A percentile compares a stretch with the other conserved stretches of the same genome.
These are phyloP conservation scores for Colostygia pectinataria DNA, from an alignment of 2,888 invertebrate genomes.

Conservation along the genomic window DNA sequence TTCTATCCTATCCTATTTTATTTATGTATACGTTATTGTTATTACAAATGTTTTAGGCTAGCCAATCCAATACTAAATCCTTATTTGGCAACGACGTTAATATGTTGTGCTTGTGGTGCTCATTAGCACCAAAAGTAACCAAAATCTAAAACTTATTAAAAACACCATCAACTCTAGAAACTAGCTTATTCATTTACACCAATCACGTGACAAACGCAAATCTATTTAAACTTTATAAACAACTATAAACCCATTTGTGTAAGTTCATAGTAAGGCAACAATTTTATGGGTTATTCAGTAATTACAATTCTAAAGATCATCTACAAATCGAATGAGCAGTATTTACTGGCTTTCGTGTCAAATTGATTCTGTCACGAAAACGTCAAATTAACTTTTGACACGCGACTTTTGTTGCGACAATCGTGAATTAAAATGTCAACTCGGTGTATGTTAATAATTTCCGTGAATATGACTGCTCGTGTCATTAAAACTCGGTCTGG, in stretches of 20 bases:
- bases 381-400: slow-evolving; percentile 39
- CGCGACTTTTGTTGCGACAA: slow-evolving; percentile 41
- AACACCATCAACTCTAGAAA: slow-evolving; percentile 1
- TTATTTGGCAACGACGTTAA: too few species aligned
- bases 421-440: slow-evolving; percentile 34
- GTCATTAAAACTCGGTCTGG: slow-evolving; percentile 14
- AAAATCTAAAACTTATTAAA: neutral
- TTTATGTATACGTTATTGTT: too few species aligned
- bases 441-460: slow-evolving; percentile 20
- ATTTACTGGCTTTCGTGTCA: slow-evolving; percentile 48
- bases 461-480: slow-evolving; percentile 18
- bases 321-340: slow-evolving; percentile 41
- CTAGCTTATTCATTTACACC: slow-evolving; percentile 3
- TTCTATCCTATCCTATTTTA: too few species aligned
- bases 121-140: too few species aligned
- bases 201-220: slow-evolving; percentile 19
- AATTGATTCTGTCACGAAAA: slow-evolving; percentile 48
- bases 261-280: slow-evolving; percentile 12
- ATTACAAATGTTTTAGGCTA: too few species aligned
- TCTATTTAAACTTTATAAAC: slow-evolving; percentile 12
- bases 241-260: slow-evolving; percentile 4
- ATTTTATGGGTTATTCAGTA: slow-evolving; percentile 20
- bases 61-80: too few species aligned
- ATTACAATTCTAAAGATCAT: slow-evolving; percentile 43
- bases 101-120: too few species aligned